Evolutionary conservation across 1,140 invertebrate species (phyloP).

Genomic region (Anastrepha obliqua): DNA sequence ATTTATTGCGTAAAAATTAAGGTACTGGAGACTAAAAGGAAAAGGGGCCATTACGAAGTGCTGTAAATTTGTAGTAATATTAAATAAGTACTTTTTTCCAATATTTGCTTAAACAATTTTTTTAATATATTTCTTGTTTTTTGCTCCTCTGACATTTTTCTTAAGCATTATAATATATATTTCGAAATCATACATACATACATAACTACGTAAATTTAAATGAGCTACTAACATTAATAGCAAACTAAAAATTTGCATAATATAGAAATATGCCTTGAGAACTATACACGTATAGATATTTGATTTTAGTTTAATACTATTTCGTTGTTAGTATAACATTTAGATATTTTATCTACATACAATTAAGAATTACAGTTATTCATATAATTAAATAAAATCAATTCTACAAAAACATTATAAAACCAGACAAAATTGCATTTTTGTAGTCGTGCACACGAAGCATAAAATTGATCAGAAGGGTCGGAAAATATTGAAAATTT

Average conservation of each 20-base stretch:
- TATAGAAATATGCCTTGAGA: not conserved
- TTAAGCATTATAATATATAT: not conserved
- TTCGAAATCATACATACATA: not conserved
- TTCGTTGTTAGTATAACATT: constrained; percentile 18
- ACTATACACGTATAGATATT: not conserved
- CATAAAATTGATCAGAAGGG: too few relatives aligned
- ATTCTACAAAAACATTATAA: not conserved
- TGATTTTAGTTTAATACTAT: constrained; percentile 31
- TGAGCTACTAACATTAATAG: not conserved
- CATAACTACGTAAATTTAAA: not conserved
- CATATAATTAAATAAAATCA: constrained; percentile 45
- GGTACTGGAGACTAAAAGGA: not conserved
- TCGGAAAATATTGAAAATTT: too few relatives aligned
- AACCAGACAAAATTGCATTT: not conserved
- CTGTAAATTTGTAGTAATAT: constrained; percentile 35
- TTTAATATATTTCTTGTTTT: not conserved
- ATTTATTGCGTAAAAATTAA: not conserved
- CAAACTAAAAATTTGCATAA: not conserved
- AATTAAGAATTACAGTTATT: constrained; percentile 29
- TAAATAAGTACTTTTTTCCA: not conserved
- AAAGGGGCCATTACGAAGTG: constrained; percentile 5
- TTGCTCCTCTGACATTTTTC: not conserved
- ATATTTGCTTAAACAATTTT: not conserved
- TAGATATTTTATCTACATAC: constrained; percentile 37
- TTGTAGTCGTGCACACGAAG: too few relatives aligned